Evolutionary conservation across 2,797 vertebrate genomes (phyloP).

Genomic region (Cuniculus paca): DNA sequence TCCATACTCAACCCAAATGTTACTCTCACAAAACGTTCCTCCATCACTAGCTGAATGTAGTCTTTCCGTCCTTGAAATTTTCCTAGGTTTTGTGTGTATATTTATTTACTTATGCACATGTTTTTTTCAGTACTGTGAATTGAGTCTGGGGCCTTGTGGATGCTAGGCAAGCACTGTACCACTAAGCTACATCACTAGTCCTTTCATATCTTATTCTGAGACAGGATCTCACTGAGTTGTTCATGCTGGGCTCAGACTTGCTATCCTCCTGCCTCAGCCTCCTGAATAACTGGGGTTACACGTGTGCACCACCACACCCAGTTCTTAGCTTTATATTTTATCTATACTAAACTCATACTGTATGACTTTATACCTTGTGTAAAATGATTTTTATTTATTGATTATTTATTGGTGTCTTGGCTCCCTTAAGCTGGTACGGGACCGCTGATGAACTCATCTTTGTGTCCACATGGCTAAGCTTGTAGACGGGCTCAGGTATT

Average conservation of each 20-base stretch:
- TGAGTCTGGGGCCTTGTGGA: neutral
- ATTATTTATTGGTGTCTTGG: conserved; percentile 69
- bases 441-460: conserved; percentile 26
- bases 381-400: conserved; percentile 60
- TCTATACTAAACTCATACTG: conserved; percentile 33
- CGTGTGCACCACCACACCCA: neutral
- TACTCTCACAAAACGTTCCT: conserved; percentile 18
- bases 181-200: neutral
- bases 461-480: neutral
- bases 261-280: conserved; percentile 18
- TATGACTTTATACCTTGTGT: conserved; percentile 60
- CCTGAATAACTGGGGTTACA: neutral
- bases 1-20: neutral
- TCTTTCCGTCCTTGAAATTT: conserved; percentile 28
- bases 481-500: neutral
- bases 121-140: neutral
- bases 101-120: neutral
- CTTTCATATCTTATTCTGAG: neutral
- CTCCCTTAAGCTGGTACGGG: neutral
- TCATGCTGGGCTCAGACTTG: neutral
- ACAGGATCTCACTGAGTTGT: neutral
- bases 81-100: neutral
- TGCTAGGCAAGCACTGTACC: neutral
- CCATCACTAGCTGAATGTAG: neutral
- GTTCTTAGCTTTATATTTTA: conserved; percentile 52